A percentile compares a stretch with the other conserved stretches of the same genome.
Evolutionary conservation across 2,888 invertebrate genomes (phyloP).

Genomic region (Orthosia gracilis): DNA sequence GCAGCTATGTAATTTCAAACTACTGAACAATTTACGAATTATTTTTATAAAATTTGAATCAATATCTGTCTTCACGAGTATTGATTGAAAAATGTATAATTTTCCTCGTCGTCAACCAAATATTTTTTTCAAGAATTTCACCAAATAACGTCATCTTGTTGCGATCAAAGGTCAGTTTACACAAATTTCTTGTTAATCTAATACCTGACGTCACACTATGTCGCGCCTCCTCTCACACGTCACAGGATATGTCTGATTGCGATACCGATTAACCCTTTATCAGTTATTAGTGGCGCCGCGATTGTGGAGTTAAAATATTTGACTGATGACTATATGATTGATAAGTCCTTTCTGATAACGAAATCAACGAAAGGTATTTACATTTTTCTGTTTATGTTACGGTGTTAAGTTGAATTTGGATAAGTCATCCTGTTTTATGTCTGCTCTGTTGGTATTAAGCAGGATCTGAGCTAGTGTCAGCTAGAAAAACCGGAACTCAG

Average conservation of each 20-base stretch:
- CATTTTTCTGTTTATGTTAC: conserved; percentile 25
- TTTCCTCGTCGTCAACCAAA: conserved; percentile 11
- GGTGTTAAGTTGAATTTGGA: conserved; percentile 33
- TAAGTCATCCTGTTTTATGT: conserved; percentile 18
- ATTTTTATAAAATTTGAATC: too few relatives aligned
- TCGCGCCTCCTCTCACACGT: conserved; percentile 55
- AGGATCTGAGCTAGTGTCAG: conserved; percentile 7
- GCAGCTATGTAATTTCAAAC: not conserved
- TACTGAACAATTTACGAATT: not conserved
- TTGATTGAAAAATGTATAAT: not conserved
- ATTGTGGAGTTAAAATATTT: conserved; percentile 59
- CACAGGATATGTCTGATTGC: conserved; percentile 48
- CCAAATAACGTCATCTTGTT: conserved; percentile 1
- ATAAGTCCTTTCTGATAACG: conserved; percentile 34
- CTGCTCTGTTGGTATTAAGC: not conserved
- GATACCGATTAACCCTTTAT: conserved; percentile 21
- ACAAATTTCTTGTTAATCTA: not conserved
- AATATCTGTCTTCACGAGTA: too few relatives aligned
- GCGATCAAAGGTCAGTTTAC: conserved; percentile 3
- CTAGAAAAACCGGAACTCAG: not conserved
- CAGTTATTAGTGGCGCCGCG: conserved; percentile 50
- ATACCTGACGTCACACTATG: conserved; percentile 50
- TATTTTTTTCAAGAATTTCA: conserved; percentile 25
- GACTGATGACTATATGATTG: conserved; percentile 52
- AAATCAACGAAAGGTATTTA: conserved; percentile 39